Evolutionary conservation across 2,113 vertebrate species (phyloP).

Genomic region (Motacilla tschutschensis): DNA sequence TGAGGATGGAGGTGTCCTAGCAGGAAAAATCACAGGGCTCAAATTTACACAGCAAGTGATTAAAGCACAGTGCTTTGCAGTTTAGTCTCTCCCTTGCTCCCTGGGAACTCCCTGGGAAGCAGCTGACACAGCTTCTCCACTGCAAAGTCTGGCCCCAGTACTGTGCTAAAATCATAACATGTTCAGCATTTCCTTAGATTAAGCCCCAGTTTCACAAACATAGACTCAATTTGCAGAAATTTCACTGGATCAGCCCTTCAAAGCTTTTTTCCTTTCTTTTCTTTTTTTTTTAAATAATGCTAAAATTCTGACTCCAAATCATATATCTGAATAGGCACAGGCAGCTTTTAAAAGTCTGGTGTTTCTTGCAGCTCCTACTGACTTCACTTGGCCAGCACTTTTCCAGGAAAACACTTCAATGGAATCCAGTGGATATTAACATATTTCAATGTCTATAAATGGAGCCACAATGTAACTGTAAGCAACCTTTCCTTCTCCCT

Average conservation of each 20-base stretch:
- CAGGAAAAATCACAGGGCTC: background rate
- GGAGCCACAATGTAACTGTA: background rate
- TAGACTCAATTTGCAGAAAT: background rate
- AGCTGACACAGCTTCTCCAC: background rate
- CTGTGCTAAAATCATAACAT: background rate
- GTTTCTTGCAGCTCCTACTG: background rate
- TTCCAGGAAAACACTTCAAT: background rate
- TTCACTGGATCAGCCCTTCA: background rate
- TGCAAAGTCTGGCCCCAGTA: background rate
- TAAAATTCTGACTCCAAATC: background rate
- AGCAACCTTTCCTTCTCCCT: background rate
- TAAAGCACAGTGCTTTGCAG: background rate
- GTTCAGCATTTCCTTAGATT: fast-evolving
- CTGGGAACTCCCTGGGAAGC: background rate
- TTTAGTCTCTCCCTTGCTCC: background rate
- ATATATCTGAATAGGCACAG: background rate
- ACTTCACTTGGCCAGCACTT: background rate
- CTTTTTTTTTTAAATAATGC: background rate
- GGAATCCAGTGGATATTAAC: background rate
- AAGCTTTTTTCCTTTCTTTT: background rate
- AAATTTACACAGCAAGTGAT: background rate
- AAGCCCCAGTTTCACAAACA: background rate
- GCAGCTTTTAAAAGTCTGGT: background rate
- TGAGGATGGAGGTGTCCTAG: background rate
- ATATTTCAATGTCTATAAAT: background rate